Base-by-base conservation (phyloP, 2,113 vertebrate species). In the Mystacornis crossleyi region DNA sequence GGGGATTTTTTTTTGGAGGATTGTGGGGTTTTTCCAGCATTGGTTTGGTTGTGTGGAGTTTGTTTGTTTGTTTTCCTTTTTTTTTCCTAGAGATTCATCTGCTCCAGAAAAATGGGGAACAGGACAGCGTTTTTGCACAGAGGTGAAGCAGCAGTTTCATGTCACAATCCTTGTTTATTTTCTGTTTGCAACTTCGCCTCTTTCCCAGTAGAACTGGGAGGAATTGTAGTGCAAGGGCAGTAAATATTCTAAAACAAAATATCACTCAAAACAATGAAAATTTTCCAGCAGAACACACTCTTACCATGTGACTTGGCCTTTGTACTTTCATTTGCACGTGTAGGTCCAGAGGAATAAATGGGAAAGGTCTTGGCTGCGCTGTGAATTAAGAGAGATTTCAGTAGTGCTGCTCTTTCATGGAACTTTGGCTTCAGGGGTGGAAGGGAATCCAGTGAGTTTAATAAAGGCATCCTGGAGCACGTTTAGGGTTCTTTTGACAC, bases 131-230 rank as follows among this genome's bases (percentile, higher is more conserved):
- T 53, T 64, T 18, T 45, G 33, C 38, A 7, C 33, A 45, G 57
- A 14, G 31, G 26, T 18, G 33, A 10, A 62, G 17, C 1, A 18
- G 38, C 47, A 53, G 8, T 18, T 31, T 8, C 4, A 3, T 8
- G 34, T 57, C 55, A 31, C 45, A 31, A 16, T 18, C 19, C 50
- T 47, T 33, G 19, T 28, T 73, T 31, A 2, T 92, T 85, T 92
- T 85, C 40, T 48, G 0, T 33, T 70, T 28, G 21, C 24, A 57
- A 16, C 14, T 40, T 90, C 1, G 0, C 11, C 19, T 8, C 18
- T 3, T 66, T 69, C n/a, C 0, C 0, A 26, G n/a, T 14, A 12
- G 24, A 61, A 77, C 5, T 40, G 47, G 31, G 20, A 57, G 29
- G 73, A 81, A 61, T 12, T 82, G 34, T 4, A 18, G 14, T 54